These are phyloP conservation scores for Phymanthus crucifer DNA, from an alignment of 92 coral and sea anemone species.

Conservation along the genomic window DNA sequence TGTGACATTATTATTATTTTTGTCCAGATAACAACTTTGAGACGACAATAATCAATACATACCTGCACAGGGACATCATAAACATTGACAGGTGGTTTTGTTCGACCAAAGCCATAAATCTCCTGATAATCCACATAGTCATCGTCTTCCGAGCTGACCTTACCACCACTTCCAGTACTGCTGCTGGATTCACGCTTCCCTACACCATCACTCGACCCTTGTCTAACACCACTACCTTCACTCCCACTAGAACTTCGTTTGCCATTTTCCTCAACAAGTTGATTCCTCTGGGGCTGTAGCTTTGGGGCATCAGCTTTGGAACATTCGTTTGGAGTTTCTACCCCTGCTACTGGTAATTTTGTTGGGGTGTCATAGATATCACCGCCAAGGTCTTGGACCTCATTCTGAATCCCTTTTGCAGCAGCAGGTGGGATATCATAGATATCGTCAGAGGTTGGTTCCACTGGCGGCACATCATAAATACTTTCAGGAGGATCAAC, in stretches of 20 bases:
- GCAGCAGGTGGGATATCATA: conserved; percentile 38
- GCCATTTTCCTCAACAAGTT: conserved; percentile 2
- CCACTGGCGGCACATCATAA: conserved; percentile 62
- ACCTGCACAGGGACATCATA: conserved; percentile 91
- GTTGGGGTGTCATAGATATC: conserved; percentile 71
- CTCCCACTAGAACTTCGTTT: conserved; percentile 23
- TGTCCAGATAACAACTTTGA: too few relatives aligned
- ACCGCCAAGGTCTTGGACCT: conserved; percentile 24
- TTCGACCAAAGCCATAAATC: conserved; percentile 83
- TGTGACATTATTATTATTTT: too few relatives aligned
- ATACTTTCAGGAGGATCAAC: conserved; percentile 30
- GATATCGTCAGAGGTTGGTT: conserved; percentile 15
- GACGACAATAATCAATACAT: conserved; percentile 31
- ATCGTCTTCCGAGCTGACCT: conserved; percentile 78
- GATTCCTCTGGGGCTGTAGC: not conserved
- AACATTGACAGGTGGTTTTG: conserved; percentile 59
- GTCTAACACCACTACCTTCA: conserved; percentile 15
- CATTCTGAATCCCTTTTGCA: not conserved
- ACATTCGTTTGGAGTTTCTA: conserved; percentile 17
- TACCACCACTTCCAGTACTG: conserved; percentile 60
- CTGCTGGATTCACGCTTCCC: conserved; percentile 61
- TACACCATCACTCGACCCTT: conserved; percentile 33
- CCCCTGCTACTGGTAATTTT: conserved; percentile 20
- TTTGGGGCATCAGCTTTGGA: conserved; percentile 13
- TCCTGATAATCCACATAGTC: conserved; percentile 98